A percentile compares a stretch with the other conserved stretches of the same genome.
Conservation (phyloP, 92 coral and sea anemone species). For the Parazoanthus atlanticus region DNA sequence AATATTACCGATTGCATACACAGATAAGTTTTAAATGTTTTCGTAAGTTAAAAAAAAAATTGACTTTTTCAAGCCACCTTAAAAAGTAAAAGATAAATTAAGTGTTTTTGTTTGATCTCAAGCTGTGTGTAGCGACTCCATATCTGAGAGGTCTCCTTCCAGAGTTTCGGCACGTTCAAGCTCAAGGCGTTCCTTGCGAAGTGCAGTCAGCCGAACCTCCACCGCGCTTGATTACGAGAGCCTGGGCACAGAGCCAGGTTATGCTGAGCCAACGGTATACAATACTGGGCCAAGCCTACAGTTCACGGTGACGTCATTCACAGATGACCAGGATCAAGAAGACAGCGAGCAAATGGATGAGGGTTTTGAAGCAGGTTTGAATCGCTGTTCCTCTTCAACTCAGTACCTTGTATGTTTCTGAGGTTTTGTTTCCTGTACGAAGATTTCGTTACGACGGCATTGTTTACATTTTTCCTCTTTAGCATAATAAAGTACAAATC, state of each 20-base stretch:
- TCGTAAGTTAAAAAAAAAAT: not conserved
- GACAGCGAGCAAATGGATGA: not conserved
- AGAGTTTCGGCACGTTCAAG: conserved; percentile 31
- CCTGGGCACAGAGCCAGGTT: conserved; percentile 32
- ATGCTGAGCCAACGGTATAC: conserved; percentile 2
- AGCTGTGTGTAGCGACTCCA: conserved; percentile 14
- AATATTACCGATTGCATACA: no score
- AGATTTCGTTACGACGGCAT: no score
- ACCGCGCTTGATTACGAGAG: conserved; percentile 54
- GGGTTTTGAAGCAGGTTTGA: conserved; percentile 37
- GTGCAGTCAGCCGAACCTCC: conserved; percentile 44
- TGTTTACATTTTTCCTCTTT: no score
- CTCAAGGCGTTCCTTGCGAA: conserved; percentile 46
- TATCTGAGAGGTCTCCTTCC: conserved; percentile 21
- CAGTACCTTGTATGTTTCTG: no score
- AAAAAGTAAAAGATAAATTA: not conserved
- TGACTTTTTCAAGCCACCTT: not conserved
- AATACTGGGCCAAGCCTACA: not conserved
- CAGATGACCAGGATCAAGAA: conserved; percentile 11
- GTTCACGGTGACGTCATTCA: not conserved
- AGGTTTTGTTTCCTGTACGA: no score
- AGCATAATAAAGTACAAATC: no score
- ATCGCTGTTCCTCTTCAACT: no score
- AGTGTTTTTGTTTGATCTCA: not conserved
- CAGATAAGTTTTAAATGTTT: no score